Evolutionary conservation across 2,888 invertebrate species (phyloP), one percentile per base, ranked within the genome.

Genomic region (Dysmachus trigonus): DNA sequence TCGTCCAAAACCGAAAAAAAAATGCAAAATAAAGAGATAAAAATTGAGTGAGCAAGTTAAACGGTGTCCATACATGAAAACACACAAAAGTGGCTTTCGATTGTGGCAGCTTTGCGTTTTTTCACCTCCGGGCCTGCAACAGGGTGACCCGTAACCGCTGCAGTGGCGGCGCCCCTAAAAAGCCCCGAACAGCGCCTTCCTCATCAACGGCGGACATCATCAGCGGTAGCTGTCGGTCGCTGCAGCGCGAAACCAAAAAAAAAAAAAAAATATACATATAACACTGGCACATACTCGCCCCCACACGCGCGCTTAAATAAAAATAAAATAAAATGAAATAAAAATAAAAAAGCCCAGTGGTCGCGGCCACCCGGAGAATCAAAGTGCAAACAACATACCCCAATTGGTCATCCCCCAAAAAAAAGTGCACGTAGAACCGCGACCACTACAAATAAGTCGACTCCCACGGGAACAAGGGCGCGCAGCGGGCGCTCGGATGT

Each of bases 61-160:
- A 74, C 83, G 85, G 85, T 85, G 85, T 85, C 62, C 81, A 73
- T 81, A 87, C 51, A 86, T 77, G 86, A 86, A 87, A 87, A 86
- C 88, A 88, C 89, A 88, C 88, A 89, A 89, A 88, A 89, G 89
- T 89, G 89, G 89, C 89, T 89, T 89, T 89, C 89, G 88, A 88
- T 89, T 89, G 89, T 88, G 89, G 89, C 89, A 87, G 89, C 87
- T 89, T 89, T 88, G 89, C 88, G 89, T 89, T 88, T 88, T 88
- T 86, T 86, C 74, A 77, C 85, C 72, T 74, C 51, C 79, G 77
- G 82, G 84, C 41, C 81, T 85, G 62, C 79, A 84, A 30, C 53
- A 51, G 79, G 62, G 38, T n/a, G 0, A 83, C 72, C 76, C 30
- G 51, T 86, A 73, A 72, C 27, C 74, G 51, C 18, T n/a, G 62